Evolutionary conservation across 2,797 vertebrate species (phyloP), one percentile per base, ranked within the genome.

Genomic region (Hippocampus kuda): DNA sequence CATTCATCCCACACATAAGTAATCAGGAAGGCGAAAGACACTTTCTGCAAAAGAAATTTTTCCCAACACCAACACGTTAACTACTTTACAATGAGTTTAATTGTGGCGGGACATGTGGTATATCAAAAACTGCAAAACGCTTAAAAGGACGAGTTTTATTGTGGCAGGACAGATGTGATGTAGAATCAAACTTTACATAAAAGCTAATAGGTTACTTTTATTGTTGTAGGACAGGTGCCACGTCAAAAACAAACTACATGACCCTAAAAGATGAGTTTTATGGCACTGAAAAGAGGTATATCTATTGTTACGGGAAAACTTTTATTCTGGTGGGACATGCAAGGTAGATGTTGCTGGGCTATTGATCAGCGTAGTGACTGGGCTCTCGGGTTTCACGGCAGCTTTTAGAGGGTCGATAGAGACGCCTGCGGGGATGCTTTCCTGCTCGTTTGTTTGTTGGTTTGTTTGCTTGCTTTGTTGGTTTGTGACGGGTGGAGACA

Each of bases 341-440:
- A 41, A 64, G 62, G 34, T 42, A 22, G 38, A 64, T 44, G 62
- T 26, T 56, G 20, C 60, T 18, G 27, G 61, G 42, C 10, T 42
- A 64, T 64, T 42, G 62, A 64, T 38, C 34, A 42, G 22, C 53
- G 10, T 24, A 44, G 24, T 0, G 12, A 68, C 65, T 3, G 8
- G 2, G 61, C 79, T 83, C 84, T 89, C 83, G 1, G 79, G 81
- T 87, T 87, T 82, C 87, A 81, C 42, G 2, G 81, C 79, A 75
- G 83, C 85, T 83, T 84, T 88, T 85, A 83, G 65, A 53, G 84
- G 78, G 53, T 88, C 85, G 83, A 88, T 88, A 81, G 63, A 15
- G 75, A 61, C 62, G 77, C 86, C 81, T 73, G 77, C 67, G 24
- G 79, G 84, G 86, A 79, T 30, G 75, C 81, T 75, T 71, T 30